Conservation (phyloP, 2,888 invertebrate genomes). For the Leuctra nigra region DNA sequence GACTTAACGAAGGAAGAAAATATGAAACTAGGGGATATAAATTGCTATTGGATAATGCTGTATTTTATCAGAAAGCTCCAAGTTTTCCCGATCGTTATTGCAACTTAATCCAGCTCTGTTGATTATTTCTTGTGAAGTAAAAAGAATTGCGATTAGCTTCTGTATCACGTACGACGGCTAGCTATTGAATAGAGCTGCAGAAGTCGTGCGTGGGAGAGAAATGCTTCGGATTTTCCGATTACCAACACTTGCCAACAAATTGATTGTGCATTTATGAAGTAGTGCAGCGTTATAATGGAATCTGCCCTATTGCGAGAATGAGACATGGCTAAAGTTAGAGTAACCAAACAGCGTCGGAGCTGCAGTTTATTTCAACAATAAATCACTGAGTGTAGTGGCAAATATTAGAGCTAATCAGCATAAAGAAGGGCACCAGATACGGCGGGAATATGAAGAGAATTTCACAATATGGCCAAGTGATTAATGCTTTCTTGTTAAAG, state of each 20-base stretch:
- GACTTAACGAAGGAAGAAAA: slow-evolving; percentile 2
- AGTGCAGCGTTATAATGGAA: no score
- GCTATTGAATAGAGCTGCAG: slow-evolving; percentile 7
- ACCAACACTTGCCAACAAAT: slow-evolving; percentile 10
- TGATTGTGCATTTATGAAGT: slow-evolving; percentile 12
- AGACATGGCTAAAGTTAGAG: no score
- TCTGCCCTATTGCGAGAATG: no score
- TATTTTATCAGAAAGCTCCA: neutral
- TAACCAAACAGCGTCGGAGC: no score
- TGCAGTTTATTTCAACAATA: no score
- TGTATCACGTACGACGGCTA: neutral
- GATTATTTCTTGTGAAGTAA: slow-evolving; percentile 7
- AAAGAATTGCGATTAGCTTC: slow-evolving; percentile 1
- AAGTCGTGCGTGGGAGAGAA: neutral
- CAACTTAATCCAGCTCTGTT: slow-evolving; percentile 1
- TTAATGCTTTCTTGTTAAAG: no score
- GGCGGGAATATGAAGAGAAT: no score
- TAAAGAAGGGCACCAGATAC: no score
- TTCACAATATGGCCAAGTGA: no score
- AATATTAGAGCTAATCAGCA: no score
- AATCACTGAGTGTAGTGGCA: no score
- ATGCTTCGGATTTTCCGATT: neutral
- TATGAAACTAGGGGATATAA: neutral
- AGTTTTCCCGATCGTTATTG: neutral
- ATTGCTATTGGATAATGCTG: neutral